These are phyloP conservation scores for Trichogramma dendrolimi DNA, from an alignment of 2,888 invertebrate species.

Conservation along the genomic window DNA sequence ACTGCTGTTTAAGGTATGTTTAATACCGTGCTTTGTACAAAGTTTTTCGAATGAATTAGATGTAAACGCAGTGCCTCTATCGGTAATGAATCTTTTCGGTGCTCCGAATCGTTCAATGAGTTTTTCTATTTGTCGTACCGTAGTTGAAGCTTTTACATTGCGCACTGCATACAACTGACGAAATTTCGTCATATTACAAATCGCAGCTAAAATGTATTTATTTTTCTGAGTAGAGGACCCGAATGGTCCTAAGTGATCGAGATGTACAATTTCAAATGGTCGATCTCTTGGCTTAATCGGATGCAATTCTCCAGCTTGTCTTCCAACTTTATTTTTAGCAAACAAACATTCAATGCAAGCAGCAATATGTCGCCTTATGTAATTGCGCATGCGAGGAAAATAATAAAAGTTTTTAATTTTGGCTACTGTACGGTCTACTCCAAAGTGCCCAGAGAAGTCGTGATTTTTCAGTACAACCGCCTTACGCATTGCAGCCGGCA, in stretches of 20 bases:
- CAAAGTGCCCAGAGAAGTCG: constrained; percentile 24
- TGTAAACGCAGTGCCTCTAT: constrained; percentile 26
- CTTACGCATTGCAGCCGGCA: constrained; percentile 26
- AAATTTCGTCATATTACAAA: constrained; percentile 30
- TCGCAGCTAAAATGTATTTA: constrained; percentile 25
- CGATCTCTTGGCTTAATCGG: constrained; percentile 30
- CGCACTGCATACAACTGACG: constrained; percentile 22
- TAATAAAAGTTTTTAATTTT: constrained; percentile 29
- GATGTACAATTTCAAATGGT: constrained; percentile 30
- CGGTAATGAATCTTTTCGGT: constrained; percentile 18
- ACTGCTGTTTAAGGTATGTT: constrained; percentile 12
- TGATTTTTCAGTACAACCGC: constrained; percentile 25
- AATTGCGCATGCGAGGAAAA: constrained; percentile 27
- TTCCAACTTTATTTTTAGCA: constrained; percentile 23
- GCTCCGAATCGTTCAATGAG: constrained; percentile 22
- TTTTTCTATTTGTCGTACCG: constrained; percentile 10
- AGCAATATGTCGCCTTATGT: constrained; percentile 28
- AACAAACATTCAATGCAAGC: constrained; percentile 32
- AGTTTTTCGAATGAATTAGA: constrained; percentile 19
- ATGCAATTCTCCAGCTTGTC: constrained; percentile 30
- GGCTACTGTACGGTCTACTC: constrained; percentile 17
- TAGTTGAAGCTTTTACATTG: constrained; percentile 7
- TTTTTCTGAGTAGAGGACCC: constrained; percentile 13
- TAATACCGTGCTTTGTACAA: constrained; percentile 18
- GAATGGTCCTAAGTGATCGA: constrained; percentile 32